Percentiles rank a stretch among this genome's conserved stretches.
These are phyloP conservation scores for Pseudochirops cupreus DNA, from an alignment of 2,797 vertebrate genomes.

Conservation along the genomic window DNA sequence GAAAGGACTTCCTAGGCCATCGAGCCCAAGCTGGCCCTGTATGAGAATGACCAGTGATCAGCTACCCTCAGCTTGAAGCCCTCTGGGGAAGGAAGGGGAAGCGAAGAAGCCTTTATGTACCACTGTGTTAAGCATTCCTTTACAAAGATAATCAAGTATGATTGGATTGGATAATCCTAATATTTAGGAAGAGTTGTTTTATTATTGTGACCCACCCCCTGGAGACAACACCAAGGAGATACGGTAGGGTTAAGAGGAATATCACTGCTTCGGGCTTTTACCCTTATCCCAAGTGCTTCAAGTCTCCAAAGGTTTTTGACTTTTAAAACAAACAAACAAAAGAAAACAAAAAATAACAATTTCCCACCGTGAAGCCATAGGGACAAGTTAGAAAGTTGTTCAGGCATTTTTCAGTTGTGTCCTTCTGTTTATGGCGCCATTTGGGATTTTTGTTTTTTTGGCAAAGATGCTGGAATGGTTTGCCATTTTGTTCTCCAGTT, in stretches of 20 bases:
- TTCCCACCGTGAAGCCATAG: background rate
- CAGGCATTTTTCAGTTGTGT: background rate
- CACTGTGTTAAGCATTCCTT: background rate
- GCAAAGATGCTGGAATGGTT: background rate
- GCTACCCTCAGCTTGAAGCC: background rate
- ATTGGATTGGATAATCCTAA: background rate
- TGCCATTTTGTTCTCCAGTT: background rate
- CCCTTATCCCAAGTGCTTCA: background rate
- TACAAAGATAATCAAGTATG: background rate
- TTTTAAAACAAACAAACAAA: background rate
- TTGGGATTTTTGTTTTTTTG: background rate
- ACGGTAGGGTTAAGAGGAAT: background rate
- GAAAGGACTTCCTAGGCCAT: background rate
- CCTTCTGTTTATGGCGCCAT: background rate
- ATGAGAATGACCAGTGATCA: background rate
- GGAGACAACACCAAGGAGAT: background rate
- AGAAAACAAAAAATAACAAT: too few relatives aligned
- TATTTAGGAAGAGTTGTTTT: background rate
- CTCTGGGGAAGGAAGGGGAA: background rate
- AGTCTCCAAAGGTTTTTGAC: background rate
- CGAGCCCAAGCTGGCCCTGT: background rate
- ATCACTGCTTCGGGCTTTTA: background rate
- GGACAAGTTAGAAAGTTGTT: background rate
- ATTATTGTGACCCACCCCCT: background rate
- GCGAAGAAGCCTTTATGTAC: background rate